Conservation (phyloP, 2,797 vertebrate genomes). For the Gobio occitaniae region DNA sequence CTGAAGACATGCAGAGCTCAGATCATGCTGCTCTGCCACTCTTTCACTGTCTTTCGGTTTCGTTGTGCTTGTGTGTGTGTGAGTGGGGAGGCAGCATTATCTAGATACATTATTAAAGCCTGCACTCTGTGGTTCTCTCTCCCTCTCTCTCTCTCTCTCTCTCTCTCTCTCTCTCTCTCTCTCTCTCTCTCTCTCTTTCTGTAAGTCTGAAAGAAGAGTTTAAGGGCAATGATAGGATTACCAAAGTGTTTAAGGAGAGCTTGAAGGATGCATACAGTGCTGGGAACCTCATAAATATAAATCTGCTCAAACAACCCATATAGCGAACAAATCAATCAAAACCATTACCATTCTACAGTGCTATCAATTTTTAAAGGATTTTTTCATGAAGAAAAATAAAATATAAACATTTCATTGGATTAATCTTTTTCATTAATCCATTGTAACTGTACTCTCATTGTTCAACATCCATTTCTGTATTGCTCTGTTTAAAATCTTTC, state of each 20-base stretch:
- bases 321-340: background rate
- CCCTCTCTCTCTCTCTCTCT: constrained; percentile 24
- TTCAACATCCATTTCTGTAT: background rate
- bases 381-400: background rate
- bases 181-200: constrained; percentile 12
- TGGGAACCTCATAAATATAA: constrained; percentile 5
- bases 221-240: constrained; percentile 41
- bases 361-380: background rate
- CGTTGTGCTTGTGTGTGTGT: constrained; percentile 45
- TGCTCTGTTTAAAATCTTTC: background rate
- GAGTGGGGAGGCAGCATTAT: constrained; percentile 50
- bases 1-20: constrained; percentile 6
- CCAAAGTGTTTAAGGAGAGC: constrained; percentile 37
- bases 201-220: constrained; percentile 34
- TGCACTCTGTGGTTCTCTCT: constrained; percentile 52
- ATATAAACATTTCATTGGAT: background rate
- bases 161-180: constrained; percentile 1
- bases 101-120: constrained; percentile 58
- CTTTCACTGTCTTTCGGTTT: constrained; percentile 33
- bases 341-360: background rate
- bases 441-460: background rate
- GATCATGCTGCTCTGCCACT: constrained; percentile 4
- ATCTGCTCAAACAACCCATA: constrained; percentile 5
- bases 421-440: background rate
- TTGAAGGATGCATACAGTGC: constrained; percentile 8